phyloP scores from a whole-genome alignment of 2,113 vertebrate genomes.

The Eidolon helvum region DNA sequence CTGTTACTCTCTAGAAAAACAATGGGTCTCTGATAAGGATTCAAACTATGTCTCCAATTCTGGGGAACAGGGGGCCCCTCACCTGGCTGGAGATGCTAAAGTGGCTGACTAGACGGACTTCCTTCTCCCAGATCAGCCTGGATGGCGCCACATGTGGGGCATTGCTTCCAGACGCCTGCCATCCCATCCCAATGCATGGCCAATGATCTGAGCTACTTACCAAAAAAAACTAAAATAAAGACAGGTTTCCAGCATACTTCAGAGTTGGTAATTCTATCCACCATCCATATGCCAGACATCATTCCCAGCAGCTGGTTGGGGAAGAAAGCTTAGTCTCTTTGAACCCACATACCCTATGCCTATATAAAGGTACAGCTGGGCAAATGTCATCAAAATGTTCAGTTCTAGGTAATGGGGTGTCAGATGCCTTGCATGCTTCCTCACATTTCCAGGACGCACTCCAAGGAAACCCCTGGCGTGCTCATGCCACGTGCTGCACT shows the following conservation, averaged over 20 bases:
- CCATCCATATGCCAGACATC: background rate
- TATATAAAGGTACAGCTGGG: background rate
- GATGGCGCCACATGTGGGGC: fast-evolving
- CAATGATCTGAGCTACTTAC: background rate
- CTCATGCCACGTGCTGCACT: fast-evolving
- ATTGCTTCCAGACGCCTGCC: background rate
- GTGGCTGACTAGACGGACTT: background rate
- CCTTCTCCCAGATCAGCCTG: background rate
- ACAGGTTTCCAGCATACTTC: background rate
- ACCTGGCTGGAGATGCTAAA: background rate
- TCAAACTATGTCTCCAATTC: background rate
- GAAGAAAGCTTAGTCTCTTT: background rate
- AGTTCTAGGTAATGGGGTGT: fast-evolving
- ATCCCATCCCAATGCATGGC: background rate
- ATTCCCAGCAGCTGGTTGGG: background rate
- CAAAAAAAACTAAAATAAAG: background rate
- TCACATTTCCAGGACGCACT: background rate
- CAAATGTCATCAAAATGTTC: background rate
- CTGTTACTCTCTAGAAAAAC: background rate
- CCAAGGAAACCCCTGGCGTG: background rate
- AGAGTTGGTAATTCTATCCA: background rate
- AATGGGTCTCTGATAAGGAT: too few relatives aligned
- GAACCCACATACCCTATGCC: background rate
- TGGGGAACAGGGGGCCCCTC: background rate
- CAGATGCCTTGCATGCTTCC: background rate